Percentiles rank a stretch among this genome's conserved stretches.
Conservation (phyloP, 1,140 invertebrate genomes). For the Bombus balteatus region DNA sequence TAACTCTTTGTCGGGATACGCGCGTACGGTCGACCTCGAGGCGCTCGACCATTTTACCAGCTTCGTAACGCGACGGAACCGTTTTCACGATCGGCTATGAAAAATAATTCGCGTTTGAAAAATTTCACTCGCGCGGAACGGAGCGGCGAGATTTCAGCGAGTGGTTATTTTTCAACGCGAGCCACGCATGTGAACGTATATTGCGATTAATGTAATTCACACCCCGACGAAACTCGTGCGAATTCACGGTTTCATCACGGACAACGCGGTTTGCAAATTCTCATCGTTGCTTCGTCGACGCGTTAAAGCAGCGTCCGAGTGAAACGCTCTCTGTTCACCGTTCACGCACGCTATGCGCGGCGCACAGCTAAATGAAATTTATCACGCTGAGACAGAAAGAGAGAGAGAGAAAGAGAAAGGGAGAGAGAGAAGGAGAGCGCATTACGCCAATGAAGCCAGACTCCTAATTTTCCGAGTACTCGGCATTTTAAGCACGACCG, state of each 20-base stretch:
- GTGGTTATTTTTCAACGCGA: background rate
- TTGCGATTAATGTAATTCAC: background rate
- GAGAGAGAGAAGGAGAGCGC: background rate
- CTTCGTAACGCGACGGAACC: background rate
- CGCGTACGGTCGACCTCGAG: too few species aligned
- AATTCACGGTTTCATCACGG: background rate
- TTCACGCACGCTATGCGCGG: background rate
- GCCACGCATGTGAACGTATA: background rate
- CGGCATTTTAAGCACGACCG: background rate
- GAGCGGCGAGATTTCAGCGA: background rate
- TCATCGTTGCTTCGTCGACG: background rate
- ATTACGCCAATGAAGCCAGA: conserved; percentile 4
- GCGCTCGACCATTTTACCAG: too few species aligned
- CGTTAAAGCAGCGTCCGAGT: background rate
- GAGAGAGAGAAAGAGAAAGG: too few species aligned
- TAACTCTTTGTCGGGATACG: accelerated
- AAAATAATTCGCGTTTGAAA: background rate
- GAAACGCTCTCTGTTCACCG: background rate
- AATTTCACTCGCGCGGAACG: background rate
- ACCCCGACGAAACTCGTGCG: background rate
- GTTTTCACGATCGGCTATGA: background rate
- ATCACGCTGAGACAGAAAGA: background rate
- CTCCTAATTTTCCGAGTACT: background rate
- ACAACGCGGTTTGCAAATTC: background rate
- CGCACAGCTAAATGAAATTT: conserved; percentile 20